Evolutionary conservation across 2,113 vertebrate genomes (phyloP), one percentile per base, ranked within the genome.

Genomic region (Callopanchax toddi): DNA sequence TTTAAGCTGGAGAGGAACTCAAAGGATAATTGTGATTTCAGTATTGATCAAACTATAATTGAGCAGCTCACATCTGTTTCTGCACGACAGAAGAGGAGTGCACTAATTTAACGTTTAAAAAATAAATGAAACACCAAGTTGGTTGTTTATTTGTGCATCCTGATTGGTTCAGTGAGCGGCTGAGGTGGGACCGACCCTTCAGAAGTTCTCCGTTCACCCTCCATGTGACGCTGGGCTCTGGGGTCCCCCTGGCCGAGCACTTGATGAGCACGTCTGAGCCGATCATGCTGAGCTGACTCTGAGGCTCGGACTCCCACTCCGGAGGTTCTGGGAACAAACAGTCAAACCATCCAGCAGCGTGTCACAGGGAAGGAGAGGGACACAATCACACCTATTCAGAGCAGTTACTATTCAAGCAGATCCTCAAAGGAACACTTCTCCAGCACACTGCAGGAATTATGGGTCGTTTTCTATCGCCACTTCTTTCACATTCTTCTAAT

Each of bases 221-320:
- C 97, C 97, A 99, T 2, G 79, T 87, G 25, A 94, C 90, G 0
- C 63, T 87, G 4, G 96, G 96, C 45, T 83, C 75, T 0, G 97
- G 97, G 7, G 72, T 91, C n/a, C 96, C 97, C 0, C 88, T 89
- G 5, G 94, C 95, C 1, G 94, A 91, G 20, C 97, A 99, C 45
- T 93, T 86, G 76, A 98, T 82, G 53, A 86, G 65, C 12, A 94
- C 91, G 0, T 92, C 93, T 20, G 89, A 84, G 7, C 94, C 95
- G 0, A 94, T 87, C 57, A 92, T 94, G 18, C 86, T 94, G 44
- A 98, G 89, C 0, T 90, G 93, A 8, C 93, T 94, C 76, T 94
- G 67, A 0, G 96, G 96, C 74, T 93, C 90, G 67, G 82, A 89
- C 40, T 89, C 79, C 96, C 96, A 99, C 60, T 66, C 92, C 18